Conservation (phyloP, 2,797 vertebrate genomes). For the Hipposideros larvatus region DNA sequence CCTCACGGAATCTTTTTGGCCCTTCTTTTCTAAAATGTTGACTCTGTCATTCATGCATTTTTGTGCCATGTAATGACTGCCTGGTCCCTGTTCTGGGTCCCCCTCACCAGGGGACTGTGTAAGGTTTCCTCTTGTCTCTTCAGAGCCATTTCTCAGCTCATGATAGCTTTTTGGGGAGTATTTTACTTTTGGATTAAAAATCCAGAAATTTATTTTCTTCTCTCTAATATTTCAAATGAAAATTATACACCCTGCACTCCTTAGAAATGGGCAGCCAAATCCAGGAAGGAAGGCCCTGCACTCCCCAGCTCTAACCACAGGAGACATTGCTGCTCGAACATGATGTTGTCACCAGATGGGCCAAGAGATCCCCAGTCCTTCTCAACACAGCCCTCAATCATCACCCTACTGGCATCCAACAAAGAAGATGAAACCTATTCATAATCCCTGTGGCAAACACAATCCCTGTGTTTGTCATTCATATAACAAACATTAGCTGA, state of each 20-base stretch:
- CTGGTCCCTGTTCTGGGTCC: neutral
- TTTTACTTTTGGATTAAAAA: neutral
- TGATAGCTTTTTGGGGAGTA: neutral
- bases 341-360: too few species aligned
- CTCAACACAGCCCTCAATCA: neutral
- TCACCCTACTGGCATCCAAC: neutral
- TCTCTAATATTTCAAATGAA: neutral
- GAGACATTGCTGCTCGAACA: neutral
- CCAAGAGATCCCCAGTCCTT: neutral
- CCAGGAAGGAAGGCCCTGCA: fast-evolving
- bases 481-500: neutral
- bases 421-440: neutral
- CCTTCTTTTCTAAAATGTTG: neutral
- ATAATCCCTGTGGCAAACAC: neutral
- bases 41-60: too few species aligned
- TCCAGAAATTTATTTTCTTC: neutral
- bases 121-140: neutral
- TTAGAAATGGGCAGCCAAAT: neutral
- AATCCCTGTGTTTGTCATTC: too few species aligned
- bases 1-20: too few species aligned
- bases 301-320: too few species aligned
- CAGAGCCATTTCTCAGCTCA: neutral
- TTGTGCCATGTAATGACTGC: neutral
- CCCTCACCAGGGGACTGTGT: neutral
- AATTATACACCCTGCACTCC: neutral